Evolutionary conservation across 2,888 invertebrate genomes (phyloP).

Genomic region (Nemurella pictetii): DNA sequence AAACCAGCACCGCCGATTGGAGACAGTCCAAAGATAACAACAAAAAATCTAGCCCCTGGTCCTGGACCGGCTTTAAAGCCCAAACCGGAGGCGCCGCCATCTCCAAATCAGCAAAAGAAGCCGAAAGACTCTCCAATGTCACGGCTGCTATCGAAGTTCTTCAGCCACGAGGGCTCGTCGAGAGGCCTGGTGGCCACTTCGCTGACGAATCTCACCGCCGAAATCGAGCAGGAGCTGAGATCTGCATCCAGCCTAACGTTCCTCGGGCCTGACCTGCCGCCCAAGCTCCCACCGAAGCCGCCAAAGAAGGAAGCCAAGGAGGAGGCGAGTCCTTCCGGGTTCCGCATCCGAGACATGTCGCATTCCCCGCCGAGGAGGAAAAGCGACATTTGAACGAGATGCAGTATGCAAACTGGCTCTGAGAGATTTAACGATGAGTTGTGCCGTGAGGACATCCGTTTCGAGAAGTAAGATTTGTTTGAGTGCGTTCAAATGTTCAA

Average conservation of each 20-base stretch:
- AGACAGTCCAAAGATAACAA: slow-evolving; percentile 16
- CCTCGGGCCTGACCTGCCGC: not conserved
- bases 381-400: not conserved
- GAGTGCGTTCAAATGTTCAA: not conserved
- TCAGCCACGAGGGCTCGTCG: slow-evolving; percentile 36
- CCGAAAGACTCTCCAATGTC: slow-evolving; percentile 36
- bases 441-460: not conserved
- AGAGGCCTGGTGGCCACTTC: not conserved
- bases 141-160: slow-evolving; percentile 38
- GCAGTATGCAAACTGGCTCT: not conserved
- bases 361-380: slow-evolving; percentile 44
- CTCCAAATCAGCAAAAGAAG: slow-evolving; percentile 35
- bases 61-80: slow-evolving; percentile 30
- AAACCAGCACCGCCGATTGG: not conserved
- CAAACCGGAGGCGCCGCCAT: slow-evolving; percentile 31
- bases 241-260: slow-evolving; percentile 8
- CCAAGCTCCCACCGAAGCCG: not conserved
- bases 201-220: not conserved
- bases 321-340: not conserved
- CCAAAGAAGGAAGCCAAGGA: not conserved
- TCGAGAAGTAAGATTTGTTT: not conserved
- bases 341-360: slow-evolving; percentile 45
- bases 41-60: slow-evolving; percentile 24
- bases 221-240: slow-evolving; percentile 28
- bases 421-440: too few species aligned